Evolutionary conservation across 2,797 vertebrate genomes (phyloP).

Genomic region (Myiotriccus ornatus): DNA sequence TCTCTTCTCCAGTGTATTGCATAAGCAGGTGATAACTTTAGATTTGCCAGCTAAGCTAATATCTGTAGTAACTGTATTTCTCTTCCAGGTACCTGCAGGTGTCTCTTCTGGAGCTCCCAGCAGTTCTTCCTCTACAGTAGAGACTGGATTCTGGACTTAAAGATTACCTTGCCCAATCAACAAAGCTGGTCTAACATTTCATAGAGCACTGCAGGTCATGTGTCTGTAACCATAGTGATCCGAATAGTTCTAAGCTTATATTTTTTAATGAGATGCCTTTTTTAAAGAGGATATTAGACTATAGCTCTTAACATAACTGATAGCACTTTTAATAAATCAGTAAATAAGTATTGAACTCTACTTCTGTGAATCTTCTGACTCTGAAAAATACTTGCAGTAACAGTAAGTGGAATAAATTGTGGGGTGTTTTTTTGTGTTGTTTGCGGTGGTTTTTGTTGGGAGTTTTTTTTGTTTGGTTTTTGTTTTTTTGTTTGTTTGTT

Average conservation of each 20-base stretch:
- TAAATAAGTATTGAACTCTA: conserved; percentile 45
- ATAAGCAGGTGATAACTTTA: not conserved
- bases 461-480: not conserved
- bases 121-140: conserved; percentile 71
- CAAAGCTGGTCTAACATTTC: conserved; percentile 5
- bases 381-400: not conserved
- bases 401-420: not conserved
- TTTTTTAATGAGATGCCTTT: conserved; percentile 47
- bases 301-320: conserved; percentile 52
- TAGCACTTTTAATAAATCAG: conserved; percentile 76
- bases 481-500: not conserved
- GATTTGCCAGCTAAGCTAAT: not conserved
- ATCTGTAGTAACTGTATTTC: not conserved
- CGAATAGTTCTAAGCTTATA: conserved; percentile 21
- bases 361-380: conserved; percentile 8
- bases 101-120: conserved; percentile 75
- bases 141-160: not conserved
- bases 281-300: conserved; percentile 2
- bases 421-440: not conserved
- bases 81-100: conserved; percentile 77
- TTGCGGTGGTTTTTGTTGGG: no score
- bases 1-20: not conserved
- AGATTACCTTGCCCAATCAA: not conserved
- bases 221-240: conserved; percentile 26
- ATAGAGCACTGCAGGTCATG: conserved; percentile 49